Evolutionary conservation across 1,140 invertebrate genomes (phyloP).

Genomic region (Trichogramma pretiosum): DNA sequence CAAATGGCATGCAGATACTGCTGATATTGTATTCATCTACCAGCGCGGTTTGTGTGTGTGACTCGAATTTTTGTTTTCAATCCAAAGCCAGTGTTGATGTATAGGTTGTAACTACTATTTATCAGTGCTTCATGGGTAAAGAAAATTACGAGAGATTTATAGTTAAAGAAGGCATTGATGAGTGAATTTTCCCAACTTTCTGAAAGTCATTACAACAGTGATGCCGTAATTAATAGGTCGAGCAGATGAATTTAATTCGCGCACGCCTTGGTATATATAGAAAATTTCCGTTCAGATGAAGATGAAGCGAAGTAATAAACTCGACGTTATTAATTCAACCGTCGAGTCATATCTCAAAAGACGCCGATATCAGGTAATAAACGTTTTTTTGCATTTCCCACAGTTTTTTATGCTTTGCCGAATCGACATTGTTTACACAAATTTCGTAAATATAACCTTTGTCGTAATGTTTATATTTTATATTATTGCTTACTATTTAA

Average conservation of each 20-base stretch:
- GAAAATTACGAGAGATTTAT: too few species aligned
- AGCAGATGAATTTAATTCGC: too few species aligned
- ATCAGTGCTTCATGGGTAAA: too few species aligned
- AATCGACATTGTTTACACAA: neutral
- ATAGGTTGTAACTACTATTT: too few species aligned
- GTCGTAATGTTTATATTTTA: neutral
- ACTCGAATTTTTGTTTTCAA: neutral
- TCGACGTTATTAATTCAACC: slow-evolving; percentile 41
- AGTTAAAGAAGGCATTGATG: too few species aligned
- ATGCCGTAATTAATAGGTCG: too few species aligned
- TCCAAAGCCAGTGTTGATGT: neutral
- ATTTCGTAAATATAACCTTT: neutral
- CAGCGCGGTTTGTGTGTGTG: too few species aligned
- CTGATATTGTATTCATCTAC: too few species aligned
- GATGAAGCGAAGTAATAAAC: slow-evolving; percentile 42
- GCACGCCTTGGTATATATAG: too few species aligned
- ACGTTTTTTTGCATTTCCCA: neutral
- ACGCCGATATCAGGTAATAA: slow-evolving; percentile 40
- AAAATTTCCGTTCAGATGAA: too few species aligned
- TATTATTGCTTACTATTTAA: slow-evolving; percentile 16
- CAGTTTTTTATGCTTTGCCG: neutral
- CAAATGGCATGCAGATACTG: neutral
- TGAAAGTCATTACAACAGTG: too few species aligned
- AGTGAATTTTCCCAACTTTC: too few species aligned
- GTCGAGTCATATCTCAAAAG: slow-evolving; percentile 44